phyloP scores from a whole-genome alignment of 1,140 invertebrate species.

The Cephus cinctus region DNA sequence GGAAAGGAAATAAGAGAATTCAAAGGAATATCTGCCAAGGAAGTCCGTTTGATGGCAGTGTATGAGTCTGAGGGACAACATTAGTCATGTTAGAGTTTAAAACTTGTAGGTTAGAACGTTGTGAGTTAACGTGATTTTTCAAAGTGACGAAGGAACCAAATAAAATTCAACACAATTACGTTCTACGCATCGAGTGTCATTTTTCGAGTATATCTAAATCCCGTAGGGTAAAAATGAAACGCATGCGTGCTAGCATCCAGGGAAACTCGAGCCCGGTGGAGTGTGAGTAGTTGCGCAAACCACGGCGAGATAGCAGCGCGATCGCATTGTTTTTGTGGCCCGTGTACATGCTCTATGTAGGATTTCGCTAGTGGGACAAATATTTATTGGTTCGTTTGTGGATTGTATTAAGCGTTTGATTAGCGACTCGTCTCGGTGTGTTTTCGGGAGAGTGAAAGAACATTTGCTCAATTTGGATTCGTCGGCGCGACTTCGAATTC shows the following conservation, averaged over 20 bases:
- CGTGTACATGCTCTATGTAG: constrained; percentile 12
- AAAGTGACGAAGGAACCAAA: too few relatives aligned
- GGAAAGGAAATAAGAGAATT: too few relatives aligned
- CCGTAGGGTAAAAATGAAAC: too few relatives aligned
- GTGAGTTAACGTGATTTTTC: too few relatives aligned
- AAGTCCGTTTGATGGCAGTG: too few relatives aligned
- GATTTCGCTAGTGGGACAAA: neutral
- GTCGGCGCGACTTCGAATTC: neutral
- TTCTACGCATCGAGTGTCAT: too few relatives aligned
- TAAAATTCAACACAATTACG: too few relatives aligned
- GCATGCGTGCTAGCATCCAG: constrained; percentile 25
- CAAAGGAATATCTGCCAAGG: too few relatives aligned
- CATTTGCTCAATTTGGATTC: neutral
- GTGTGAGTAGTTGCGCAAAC: constrained; percentile 25
- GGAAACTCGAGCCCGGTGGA: constrained; percentile 4
- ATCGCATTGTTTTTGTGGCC: constrained; percentile 39
- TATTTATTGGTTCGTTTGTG: neutral
- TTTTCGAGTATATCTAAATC: too few relatives aligned
- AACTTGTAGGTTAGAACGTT: too few relatives aligned
- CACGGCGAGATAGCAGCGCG: constrained; percentile 30
- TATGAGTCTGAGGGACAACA: too few relatives aligned
- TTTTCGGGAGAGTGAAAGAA: neutral
- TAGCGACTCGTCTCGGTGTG: neutral
- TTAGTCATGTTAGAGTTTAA: too few relatives aligned
- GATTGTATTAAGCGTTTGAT: neutral